phyloP scores from a whole-genome alignment of 2,888 invertebrate species.

The Seira sanloemensis region DNA sequence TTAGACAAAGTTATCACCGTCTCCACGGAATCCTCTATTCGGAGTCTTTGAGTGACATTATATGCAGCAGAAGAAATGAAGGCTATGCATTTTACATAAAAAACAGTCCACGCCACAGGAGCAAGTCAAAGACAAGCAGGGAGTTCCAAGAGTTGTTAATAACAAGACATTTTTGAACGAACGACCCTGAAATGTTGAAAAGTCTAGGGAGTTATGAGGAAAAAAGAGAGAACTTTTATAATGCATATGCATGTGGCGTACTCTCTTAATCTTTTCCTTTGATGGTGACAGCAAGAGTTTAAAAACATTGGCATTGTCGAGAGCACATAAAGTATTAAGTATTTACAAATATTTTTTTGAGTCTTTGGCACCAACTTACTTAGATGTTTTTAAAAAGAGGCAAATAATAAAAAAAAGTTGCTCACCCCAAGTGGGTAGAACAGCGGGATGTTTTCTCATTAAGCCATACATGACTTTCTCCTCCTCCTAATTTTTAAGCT shows the following conservation, averaged over 20 bases:
- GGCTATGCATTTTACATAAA: background rate
- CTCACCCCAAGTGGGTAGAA: conserved; percentile 61
- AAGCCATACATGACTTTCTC: conserved; percentile 44
- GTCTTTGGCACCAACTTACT: conserved; percentile 18
- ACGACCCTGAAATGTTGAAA: conserved; percentile 5
- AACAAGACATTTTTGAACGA: conserved; percentile 4
- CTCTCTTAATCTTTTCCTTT: background rate
- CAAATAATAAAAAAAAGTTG: conserved; percentile 54
- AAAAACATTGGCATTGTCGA: background rate
- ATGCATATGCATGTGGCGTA: background rate
- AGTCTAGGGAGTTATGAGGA: conserved; percentile 4
- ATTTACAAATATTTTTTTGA: background rate
- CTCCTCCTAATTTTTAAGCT: conserved; percentile 14
- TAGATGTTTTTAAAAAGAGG: background rate
- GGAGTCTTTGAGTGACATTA: background rate
- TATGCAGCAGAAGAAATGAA: background rate
- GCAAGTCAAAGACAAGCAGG: background rate
- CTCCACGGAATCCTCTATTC: background rate
- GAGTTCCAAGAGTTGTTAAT: background rate
- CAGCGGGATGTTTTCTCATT: conserved; percentile 67
- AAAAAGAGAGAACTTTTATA: background rate
- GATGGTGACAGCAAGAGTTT: background rate
- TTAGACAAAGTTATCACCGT: background rate
- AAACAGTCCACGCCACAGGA: background rate
- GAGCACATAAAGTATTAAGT: conserved; percentile 2